Base-by-base conservation (phyloP, 2,113 vertebrate species). In the Dendrocopos noguchii region DNA sequence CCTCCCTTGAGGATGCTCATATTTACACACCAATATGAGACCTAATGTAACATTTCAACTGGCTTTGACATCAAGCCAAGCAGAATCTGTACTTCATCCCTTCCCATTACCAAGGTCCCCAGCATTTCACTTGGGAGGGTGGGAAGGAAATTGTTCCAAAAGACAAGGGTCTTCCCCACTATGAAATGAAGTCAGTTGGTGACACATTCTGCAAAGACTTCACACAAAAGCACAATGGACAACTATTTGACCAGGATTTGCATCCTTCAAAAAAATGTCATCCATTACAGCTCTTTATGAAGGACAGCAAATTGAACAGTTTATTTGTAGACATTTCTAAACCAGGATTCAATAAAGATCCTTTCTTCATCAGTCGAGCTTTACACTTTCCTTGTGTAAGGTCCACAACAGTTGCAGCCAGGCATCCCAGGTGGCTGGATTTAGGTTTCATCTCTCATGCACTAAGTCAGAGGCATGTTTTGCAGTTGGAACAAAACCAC, bases 401-500 rank as follows among this genome's bases (percentile, higher is more conserved):
- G 60, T 13, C 34, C 64, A 19, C 31, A 57, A 29, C 13, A 33
- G 47, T 56, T 27, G 53, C 79, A 85, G 76, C 11, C 82, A 80
- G 52, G 44, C 61, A 83, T 20, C 47, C 57, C 88, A 84, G 27
- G 61, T 53, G 60, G 4, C 3, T 67, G 44, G 42, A 90, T 84
- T 94, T 63, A 61, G 64, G 76, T 71, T 93, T 85, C 56, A 64
- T 68, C 70, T 86, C 74, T 85, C 28, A 21, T 15, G 53, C n/a
- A 52, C 33, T n/a, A 86, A 91, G 79, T 78, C 88, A 84, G 66
- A 76, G 29, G 19, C 29, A 73, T 20, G 27, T 80, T 89, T 71
- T 39, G 57, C 63, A 87, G 47, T 46, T 68, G 53, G 67, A 90
- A 81, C 53, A 93, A 95, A 95, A 71, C 25, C 42, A 57, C 73